Base-by-base conservation (phyloP, 2,797 vertebrate species). In the Oryzias sinensis region DNA sequence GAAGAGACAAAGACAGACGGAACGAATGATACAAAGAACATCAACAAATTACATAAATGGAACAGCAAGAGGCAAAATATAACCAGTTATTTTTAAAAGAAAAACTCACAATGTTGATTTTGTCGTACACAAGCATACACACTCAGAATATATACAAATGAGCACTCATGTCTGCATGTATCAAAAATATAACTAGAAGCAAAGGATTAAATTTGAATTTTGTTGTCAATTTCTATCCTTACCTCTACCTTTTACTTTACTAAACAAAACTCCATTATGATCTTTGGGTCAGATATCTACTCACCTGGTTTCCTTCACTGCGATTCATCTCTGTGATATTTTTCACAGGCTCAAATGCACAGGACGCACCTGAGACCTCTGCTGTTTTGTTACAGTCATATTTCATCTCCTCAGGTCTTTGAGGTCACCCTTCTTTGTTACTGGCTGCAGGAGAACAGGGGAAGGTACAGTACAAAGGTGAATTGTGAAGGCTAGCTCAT, bases 281-380 rank as follows among this genome's bases (percentile, higher is more conserved):
- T n/a, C n/a, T n/a, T n/a, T n/a, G n/a, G n/a, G n/a, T 62, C 46
- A 29, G 42, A 56, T 27, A 61, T 51, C 56, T 24, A 24, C 3
- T 41, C 49, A 65, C 14, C 37, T 3, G 0, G 9, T 65, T 52
- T 62, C 53, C 25, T 27, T 57, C 20, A 14, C 46, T 25, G 48
- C 27, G 29, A 33, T 76, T 79, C 14, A 45, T 71, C 68, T 53
- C 48, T 14, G 18, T 50, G 52, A 56, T 51, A 53, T 68, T 70
- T 71, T 62, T 16, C 49, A 43, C 22, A 2, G 6, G 55, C 66
- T 24, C 37, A 43, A 47, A 46, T 43, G 67, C 55, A 40, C 40
- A 47, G 53, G 59, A 67, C 45, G 25, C 66, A 68, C 69, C 71
- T 46, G 73, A 77, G 64, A 76, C 72, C 52, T 52, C 54, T 0